Evolutionary conservation across 2,888 invertebrate genomes (phyloP), one percentile per base, ranked within the genome.

Genomic region (Cremastobaeus sp.): DNA sequence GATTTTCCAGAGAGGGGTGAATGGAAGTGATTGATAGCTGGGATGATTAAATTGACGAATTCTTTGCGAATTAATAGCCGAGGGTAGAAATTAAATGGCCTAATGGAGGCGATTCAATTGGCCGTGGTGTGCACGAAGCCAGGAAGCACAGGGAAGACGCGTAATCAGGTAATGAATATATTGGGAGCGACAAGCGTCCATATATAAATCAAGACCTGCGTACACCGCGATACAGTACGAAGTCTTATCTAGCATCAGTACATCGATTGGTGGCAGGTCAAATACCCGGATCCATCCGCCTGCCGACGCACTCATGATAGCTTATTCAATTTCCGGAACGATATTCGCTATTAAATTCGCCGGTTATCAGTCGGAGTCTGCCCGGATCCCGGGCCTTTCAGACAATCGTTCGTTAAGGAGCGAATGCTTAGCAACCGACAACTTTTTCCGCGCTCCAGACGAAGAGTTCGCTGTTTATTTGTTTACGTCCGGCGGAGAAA

Each of bases 261-360:
- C 84, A 85, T 85, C 84, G 85, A 85, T 85, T 85, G 79, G 81
- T 78, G 84, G 77, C 84, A 79, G 84, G 84, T 84, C 84, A 85
- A 85, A 85, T 84, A 82, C 81, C 82, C 77, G 79, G 74, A 78
- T 81, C 79, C 76, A 74, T 80, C 83, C 80, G 76, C 75, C 77
- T 77, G 78, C 79, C 81, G 78, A 34, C 35, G 30, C 65, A 70
- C 50, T 57, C 83, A 81, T 81, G 85, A 85, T 85, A 85, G 85
- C 85, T 85, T 84, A 84, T 85, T 85, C 85, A 85, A 85, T 85
- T 85, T 85, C 85, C 85, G 85, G 84, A 85, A 81, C 84, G 81
- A 80, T 81, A 85, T 84, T 83, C 84, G 78, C 83, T 79, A 84
- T 85, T 84, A 85, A 85, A 85, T 85, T 85, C 80, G 81, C 77